These are phyloP conservation scores for Euspilapteryx auroguttella DNA, from an alignment of 2,888 invertebrate genomes.

Conservation along the genomic window DNA sequence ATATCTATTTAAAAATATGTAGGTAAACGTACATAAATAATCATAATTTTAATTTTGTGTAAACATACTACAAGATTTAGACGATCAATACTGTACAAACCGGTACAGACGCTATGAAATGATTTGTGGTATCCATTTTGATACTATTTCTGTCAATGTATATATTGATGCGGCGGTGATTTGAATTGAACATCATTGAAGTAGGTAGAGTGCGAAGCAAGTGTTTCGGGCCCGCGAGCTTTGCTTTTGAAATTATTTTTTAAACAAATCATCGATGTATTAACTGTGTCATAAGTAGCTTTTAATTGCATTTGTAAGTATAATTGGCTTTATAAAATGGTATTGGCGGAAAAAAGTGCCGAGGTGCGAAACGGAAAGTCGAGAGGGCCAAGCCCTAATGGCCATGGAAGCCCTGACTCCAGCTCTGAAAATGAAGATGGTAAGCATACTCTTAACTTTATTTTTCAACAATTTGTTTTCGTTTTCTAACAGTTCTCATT, in stretches of 20 bases:
- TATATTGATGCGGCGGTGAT: conserved; percentile 63
- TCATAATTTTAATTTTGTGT: too few relatives aligned
- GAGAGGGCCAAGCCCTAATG: conserved; percentile 90
- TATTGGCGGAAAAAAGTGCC: conserved; percentile 84
- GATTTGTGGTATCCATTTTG: conserved; percentile 18
- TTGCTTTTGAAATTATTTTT: too few relatives aligned
- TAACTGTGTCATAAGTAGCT: too few relatives aligned
- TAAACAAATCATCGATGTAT: too few relatives aligned
- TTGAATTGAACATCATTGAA: too few relatives aligned
- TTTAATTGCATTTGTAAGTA: conserved; percentile 13
- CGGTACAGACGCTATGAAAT: conserved; percentile 42
- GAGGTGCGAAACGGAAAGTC: conserved; percentile 88
- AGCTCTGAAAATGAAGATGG: conserved; percentile 88
- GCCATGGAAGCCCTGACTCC: conserved; percentile 75
- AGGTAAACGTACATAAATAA: too few relatives aligned
- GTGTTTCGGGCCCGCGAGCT: too few relatives aligned
- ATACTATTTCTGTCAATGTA: conserved; percentile 48
- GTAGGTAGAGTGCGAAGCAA: conserved; percentile 45
- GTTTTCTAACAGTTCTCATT: too few relatives aligned
- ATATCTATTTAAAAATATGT: too few relatives aligned
- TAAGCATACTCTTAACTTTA: conserved; percentile 24
- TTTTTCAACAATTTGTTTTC: conserved; percentile 7
- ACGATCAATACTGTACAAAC: too few relatives aligned
- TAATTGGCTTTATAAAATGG: too few relatives aligned
- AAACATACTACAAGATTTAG: too few relatives aligned